phyloP scores from a whole-genome alignment of 2,113 vertebrate species.

The Panthera leo region DNA sequence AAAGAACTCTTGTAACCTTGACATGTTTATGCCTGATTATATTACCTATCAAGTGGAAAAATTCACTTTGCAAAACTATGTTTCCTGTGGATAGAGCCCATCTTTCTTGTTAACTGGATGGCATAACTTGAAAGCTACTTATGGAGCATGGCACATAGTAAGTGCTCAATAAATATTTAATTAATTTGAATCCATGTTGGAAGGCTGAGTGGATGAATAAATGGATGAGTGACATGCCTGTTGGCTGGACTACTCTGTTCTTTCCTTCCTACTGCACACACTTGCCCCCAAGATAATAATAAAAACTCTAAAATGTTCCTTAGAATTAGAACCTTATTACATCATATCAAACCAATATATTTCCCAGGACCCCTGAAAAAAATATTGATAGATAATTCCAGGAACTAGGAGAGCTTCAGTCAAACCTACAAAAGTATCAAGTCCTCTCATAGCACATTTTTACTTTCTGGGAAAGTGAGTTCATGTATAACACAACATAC shows the following conservation, averaged over 20 bases:
- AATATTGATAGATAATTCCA: not conserved
- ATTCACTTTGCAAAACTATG: not conserved
- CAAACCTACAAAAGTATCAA: not conserved
- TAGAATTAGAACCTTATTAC: not conserved
- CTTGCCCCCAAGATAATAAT: not conserved
- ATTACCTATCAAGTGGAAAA: conserved; percentile 41
- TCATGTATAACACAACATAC: not conserved
- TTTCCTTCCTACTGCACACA: not conserved
- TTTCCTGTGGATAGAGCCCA: not conserved
- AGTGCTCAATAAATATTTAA: not conserved
- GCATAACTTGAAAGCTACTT: conserved; percentile 6
- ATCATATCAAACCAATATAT: not conserved
- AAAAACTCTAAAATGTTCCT: not conserved
- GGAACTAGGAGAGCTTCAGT: not conserved
- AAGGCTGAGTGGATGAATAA: not conserved
- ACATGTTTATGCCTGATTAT: conserved; percentile 32
- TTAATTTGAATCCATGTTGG: conserved; percentile 7
- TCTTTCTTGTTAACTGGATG: not conserved
- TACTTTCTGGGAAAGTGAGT: not conserved
- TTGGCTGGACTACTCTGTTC: not conserved
- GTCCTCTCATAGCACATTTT: not conserved
- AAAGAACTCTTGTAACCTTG: conserved; percentile 25
- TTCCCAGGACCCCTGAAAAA: not conserved
- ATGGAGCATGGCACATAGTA: not conserved
- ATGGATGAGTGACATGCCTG: not conserved